A percentile compares a stretch with the other conserved stretches of the same genome.
phyloP scores from a whole-genome alignment of 92 coral and sea anemone genomes.

The Porites cylindrica region DNA sequence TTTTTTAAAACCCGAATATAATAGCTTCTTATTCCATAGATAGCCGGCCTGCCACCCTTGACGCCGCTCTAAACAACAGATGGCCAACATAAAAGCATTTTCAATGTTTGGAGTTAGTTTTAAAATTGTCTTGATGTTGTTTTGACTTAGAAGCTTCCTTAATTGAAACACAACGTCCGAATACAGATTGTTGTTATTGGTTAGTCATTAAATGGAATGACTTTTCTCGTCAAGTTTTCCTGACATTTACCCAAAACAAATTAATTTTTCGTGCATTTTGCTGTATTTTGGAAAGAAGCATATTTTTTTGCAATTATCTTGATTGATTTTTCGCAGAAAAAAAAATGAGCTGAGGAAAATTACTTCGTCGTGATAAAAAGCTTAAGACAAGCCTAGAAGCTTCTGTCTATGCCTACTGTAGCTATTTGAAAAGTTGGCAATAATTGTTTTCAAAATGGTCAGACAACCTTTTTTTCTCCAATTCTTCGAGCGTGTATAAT shows the following conservation, averaged over 20 bases:
- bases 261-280: constrained; percentile 8
- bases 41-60: constrained; percentile 25
- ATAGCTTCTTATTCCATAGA: constrained; percentile 18
- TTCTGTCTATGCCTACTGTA: not conserved
- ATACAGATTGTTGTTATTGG: constrained; percentile 10
- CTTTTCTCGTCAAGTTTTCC: not conserved
- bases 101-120: constrained; percentile 19
- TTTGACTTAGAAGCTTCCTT: constrained; percentile 32
- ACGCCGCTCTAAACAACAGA: constrained; percentile 33
- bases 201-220: not conserved
- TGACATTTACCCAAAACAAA: constrained; percentile 40
- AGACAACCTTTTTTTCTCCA: no score
- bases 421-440: not conserved
- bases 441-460: no score
- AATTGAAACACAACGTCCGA: constrained; percentile 28
- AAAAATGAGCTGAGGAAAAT: constrained; percentile 4
- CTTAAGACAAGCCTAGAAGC: not conserved
- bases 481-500: no score
- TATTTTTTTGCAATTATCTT: not conserved
- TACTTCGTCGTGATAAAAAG: not conserved
- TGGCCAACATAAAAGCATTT: constrained; percentile 18
- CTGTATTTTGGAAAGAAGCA: constrained; percentile 6
- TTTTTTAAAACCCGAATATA: not conserved
- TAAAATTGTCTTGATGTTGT: constrained; percentile 17
- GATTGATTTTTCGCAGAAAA: constrained; percentile 10